Percentiles rank a stretch among this genome's conserved stretches.
Conservation (phyloP, 2,888 invertebrate genomes). For the Alitta virens region DNA sequence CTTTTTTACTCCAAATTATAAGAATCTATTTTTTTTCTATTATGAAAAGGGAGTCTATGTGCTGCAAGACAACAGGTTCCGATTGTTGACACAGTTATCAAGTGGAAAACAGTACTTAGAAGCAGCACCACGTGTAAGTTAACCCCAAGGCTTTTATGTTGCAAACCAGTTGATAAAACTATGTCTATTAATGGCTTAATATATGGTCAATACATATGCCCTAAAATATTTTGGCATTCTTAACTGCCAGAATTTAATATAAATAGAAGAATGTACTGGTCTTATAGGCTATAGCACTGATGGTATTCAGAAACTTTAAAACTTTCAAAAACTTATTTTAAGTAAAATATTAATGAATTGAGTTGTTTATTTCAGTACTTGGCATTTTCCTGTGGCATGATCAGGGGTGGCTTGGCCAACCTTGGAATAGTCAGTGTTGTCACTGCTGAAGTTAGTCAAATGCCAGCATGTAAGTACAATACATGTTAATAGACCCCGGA, state of each 20-base stretch:
- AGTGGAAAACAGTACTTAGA: constrained; percentile 88
- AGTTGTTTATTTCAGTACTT: constrained; percentile 58
- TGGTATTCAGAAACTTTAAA: too few relatives aligned
- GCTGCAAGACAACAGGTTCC: constrained; percentile 91
- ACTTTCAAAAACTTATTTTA: too few relatives aligned
- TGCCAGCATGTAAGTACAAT: constrained; percentile 71
- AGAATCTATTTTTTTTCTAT: background rate
- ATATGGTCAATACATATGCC: too few relatives aligned
- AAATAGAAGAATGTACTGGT: too few relatives aligned
- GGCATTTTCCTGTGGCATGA: constrained; percentile 92
- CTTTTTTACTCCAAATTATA: background rate
- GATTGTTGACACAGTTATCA: constrained; percentile 84
- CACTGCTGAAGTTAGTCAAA: constrained; percentile 87
- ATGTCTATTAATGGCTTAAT: too few relatives aligned
- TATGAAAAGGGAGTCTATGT: constrained; percentile 87
- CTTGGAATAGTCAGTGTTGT: constrained; percentile 90
- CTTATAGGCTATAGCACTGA: background rate
- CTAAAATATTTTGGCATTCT: too few relatives aligned
- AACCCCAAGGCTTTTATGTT: too few relatives aligned
- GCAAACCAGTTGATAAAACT: too few relatives aligned
- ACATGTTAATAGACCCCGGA: too few relatives aligned
- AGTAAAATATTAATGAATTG: too few relatives aligned
- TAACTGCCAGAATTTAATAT: too few relatives aligned
- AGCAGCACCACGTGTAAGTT: constrained; percentile 79
- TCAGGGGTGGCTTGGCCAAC: constrained; percentile 92